Base-by-base conservation (phyloP, 2,113 vertebrate genomes). In the Stercorarius parasiticus region DNA sequence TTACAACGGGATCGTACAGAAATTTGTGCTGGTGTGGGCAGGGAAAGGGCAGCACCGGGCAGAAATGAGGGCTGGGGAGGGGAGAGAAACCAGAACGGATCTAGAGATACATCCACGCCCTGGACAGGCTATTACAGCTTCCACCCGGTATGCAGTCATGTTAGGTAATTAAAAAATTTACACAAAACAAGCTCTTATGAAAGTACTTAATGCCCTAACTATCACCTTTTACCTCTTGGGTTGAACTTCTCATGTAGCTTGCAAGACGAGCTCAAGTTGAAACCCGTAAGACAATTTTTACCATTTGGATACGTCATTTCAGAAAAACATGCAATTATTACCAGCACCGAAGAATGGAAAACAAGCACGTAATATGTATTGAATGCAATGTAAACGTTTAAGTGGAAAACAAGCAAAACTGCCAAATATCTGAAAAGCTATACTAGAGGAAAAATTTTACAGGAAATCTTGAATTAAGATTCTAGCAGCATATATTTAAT, bases 221-320 rank as follows among this genome's bases (percentile, higher is more conserved):
- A 45, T 80, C 87, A 85, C 82, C 82, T 94, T 93, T 83, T 66
- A 73, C 74, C 78, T 88, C 85, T 42, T 53, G 59, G 62, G 59
- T 45, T 94, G 32, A 90, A 80, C 45, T 50, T 36, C 42, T 74
- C 55, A 32, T 38, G 64, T 55, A 83, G 29, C 49, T 45, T 66
- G 58, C 32, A 73, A 86, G 69, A 43, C 71, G 66, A 72, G 67
- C 58, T 88, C 88, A 45, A 47, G 71, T 9, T 67, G 76, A 95
- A 94, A 86, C 69, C 9, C 32, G 69, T 23, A 71, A 78, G 56
- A 9, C 43, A 73, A 11, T 76, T 58, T 90, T 90, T 61, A 67
- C 59, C 14, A 52, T 61, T 86, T 80, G 49, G 25, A 49, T 52
- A 56, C 15, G 82, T 80, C 21, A 86, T 58, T 61, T 56, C 10